These are phyloP conservation scores for Dipus sagitta DNA, from an alignment of 2,797 vertebrate species.

Conservation along the genomic window DNA sequence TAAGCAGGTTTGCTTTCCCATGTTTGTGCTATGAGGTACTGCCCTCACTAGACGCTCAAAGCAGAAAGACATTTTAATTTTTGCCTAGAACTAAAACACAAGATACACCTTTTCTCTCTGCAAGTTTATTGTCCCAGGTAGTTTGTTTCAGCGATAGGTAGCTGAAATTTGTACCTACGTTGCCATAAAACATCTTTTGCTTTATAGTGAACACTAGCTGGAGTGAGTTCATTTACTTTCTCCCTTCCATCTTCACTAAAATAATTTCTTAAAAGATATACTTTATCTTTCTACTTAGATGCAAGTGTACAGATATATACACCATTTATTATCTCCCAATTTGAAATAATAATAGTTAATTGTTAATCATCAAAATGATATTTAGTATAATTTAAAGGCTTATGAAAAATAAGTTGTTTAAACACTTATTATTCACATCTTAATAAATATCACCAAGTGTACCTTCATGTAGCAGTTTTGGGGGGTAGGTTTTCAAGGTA, in stretches of 20 bases:
- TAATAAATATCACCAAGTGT: constrained; percentile 26
- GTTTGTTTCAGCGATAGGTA: background rate
- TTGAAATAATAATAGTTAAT: constrained; percentile 2
- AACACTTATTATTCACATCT: background rate
- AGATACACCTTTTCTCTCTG: background rate
- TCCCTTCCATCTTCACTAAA: constrained; percentile 9
- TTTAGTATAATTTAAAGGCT: background rate
- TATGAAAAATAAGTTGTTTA: constrained; percentile 20
- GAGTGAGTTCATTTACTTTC: background rate
- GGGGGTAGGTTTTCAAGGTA: background rate
- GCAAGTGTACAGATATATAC: background rate
- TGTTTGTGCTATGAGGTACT: background rate
- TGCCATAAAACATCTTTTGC: background rate
- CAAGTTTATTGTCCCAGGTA: too few relatives aligned
- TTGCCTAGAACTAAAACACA: background rate
- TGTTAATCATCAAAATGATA: constrained; percentile 38
- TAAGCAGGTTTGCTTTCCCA: background rate
- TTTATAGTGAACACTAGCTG: background rate
- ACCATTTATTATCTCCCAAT: background rate
- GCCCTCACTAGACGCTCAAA: background rate
- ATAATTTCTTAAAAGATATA: background rate
- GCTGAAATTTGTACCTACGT: background rate
- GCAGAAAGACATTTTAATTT: background rate
- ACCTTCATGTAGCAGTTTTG: constrained; percentile 23
- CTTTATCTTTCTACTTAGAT: background rate